Conservation (phyloP, 2,113 vertebrate genomes). For the Anguilla japonica region DNA sequence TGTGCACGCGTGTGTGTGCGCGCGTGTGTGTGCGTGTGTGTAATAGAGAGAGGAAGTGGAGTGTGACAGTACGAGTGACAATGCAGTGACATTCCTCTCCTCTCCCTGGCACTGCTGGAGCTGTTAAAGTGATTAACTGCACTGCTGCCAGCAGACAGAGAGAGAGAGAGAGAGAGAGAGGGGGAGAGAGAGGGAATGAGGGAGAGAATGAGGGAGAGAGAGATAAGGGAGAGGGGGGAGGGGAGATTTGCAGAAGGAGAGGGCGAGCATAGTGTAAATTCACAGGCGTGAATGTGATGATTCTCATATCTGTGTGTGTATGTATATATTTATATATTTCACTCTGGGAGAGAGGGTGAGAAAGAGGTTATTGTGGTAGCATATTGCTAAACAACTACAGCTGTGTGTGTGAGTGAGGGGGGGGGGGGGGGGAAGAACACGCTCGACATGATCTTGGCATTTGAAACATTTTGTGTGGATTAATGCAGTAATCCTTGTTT, state of each 20-base stretch:
- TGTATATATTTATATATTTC: too few relatives aligned
- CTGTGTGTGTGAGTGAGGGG: too few relatives aligned
- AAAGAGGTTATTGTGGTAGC: neutral
- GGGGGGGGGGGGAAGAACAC: neutral
- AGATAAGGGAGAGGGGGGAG: neutral
- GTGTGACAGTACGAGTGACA: neutral
- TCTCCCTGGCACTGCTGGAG: neutral
- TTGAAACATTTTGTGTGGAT: constrained; percentile 20
- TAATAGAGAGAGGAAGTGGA: constrained; percentile 10
- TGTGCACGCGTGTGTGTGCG: constrained; percentile 23
- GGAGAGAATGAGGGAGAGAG: neutral
- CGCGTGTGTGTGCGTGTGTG: constrained; percentile 10
- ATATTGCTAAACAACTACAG: neutral
- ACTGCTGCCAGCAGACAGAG: neutral
- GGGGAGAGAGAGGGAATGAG: too few relatives aligned
- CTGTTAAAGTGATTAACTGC: neutral
- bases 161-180: constrained; percentile 9
- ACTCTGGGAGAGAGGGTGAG: too few relatives aligned
- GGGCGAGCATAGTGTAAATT: neutral
- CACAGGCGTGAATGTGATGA: neutral
- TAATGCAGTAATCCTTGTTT: neutral
- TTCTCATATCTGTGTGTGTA: too few relatives aligned
- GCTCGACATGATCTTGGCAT: neutral
- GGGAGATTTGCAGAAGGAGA: neutral
- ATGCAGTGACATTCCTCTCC: neutral